Conservation (phyloP, 2,113 vertebrate genomes). For the Bos javanicus region DNA sequence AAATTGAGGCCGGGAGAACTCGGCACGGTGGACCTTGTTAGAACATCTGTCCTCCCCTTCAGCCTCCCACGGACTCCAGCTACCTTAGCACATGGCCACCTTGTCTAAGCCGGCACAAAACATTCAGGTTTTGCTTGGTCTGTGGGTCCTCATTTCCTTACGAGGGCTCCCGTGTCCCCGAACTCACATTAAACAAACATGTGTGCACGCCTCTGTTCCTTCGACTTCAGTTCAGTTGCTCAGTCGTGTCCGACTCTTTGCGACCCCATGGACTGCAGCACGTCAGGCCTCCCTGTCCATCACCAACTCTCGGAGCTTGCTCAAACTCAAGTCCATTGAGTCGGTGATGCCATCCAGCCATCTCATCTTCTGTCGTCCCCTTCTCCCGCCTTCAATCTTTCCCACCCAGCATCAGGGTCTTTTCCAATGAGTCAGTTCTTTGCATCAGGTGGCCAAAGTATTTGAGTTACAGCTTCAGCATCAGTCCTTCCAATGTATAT, state of each 20-base stretch:
- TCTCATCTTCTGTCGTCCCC: neutral
- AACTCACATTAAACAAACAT: neutral
- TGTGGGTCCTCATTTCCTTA: neutral
- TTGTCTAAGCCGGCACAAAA: accelerated
- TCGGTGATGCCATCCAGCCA: neutral
- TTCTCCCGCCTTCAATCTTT: neutral
- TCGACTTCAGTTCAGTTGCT: neutral
- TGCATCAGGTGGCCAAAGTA: accelerated
- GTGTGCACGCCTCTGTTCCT: neutral
- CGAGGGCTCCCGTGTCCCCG: accelerated
- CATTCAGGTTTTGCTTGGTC: accelerated
- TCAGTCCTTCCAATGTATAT: neutral
- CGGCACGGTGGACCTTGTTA: accelerated
- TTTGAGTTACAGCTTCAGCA: neutral
- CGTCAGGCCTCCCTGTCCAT: neutral
- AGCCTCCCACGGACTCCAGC: too few species aligned
- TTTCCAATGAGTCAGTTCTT: neutral
- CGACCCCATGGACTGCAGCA: neutral
- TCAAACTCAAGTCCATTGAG: neutral
- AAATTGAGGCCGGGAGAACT: neutral
- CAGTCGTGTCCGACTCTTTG: neutral
- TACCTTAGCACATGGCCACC: accelerated
- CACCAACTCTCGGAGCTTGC: neutral
- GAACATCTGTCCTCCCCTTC: neutral
- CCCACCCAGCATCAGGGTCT: neutral